Base-by-base conservation (phyloP, 2,113 vertebrate genomes). In the Neolamprologus modestus region DNA sequence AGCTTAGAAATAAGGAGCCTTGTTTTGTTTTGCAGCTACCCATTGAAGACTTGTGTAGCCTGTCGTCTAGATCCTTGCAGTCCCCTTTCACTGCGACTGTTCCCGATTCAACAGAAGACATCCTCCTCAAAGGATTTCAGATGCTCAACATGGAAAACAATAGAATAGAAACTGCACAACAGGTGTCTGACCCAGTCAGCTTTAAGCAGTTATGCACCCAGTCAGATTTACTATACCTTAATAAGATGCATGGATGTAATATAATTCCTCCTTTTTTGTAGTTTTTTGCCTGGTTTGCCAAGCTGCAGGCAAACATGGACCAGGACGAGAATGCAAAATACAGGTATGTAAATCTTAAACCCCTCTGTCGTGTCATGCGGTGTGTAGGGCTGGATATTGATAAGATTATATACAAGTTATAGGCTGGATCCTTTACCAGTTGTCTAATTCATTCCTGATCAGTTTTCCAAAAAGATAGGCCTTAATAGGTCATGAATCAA, bases 271-370 rank as follows among this genome's bases (percentile, higher is more conserved):
- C 9, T 7, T 54, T 95, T 80, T 96, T 96, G 86, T 92, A 99
- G 99, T 99, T 99, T 94, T 99, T 98, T 89, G 97, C 98, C 40
- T 99, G 98, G 98, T 99, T 99, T 96, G 98, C 98, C 88, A 98
- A 98, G 88, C 95, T 99, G 35, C 98, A 98, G 88, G 94, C 95
- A 53, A 97, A 97, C 92, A 99, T 99, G 98, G 98, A 99, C 95
- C 98, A 98, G 93, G 98, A 99, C 83, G 98, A 99, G 94, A 98
- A 94, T 79, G 95, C 96, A 37, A 98, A 98, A 91, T 98, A 98
- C 89, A 98, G 98, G 99, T 99, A 87, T 11, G 14, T 26, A 5
- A 19, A 7, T 55, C 28, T 84, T 26, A 12, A 9, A 12, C 2
- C 21, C 4, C 53, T 88, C 83, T 28, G 4, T 76, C 4, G 6